Evolutionary conservation across 1,140 invertebrate genomes (phyloP).

Genomic region (Pectinophora gossypiella): DNA sequence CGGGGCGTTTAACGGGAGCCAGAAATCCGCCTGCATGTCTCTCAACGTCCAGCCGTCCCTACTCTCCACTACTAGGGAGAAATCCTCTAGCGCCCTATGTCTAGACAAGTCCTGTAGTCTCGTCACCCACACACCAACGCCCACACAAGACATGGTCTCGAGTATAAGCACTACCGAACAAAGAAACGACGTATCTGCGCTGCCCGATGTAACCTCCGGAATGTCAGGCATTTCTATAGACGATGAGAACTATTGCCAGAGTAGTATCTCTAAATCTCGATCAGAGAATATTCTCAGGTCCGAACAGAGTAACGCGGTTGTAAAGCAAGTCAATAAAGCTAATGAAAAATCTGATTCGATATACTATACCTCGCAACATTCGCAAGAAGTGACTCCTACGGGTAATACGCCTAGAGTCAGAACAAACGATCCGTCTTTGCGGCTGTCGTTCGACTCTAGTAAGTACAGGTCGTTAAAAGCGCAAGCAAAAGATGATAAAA

Average conservation of each 20-base stretch:
- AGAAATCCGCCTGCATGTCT: constrained; percentile 65
- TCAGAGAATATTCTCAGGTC: constrained; percentile 69
- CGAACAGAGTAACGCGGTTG: constrained; percentile 57
- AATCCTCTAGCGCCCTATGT: constrained; percentile 65
- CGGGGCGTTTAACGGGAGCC: constrained; percentile 64
- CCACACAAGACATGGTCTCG: constrained; percentile 74
- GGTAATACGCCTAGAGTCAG: constrained; percentile 47
- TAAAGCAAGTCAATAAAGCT: constrained; percentile 43
- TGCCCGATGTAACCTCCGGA: constrained; percentile 66
- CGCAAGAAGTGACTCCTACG: constrained; percentile 58
- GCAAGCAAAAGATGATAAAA: constrained; percentile 53
- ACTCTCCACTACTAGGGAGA: constrained; percentile 59
- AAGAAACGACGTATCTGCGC: constrained; percentile 58
- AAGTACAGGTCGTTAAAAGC: constrained; percentile 55
- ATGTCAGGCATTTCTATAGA: constrained; percentile 73
- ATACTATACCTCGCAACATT: constrained; percentile 70
- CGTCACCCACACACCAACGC: constrained; percentile 69
- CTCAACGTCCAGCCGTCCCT: constrained; percentile 66
- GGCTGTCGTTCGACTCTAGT: constrained; percentile 60
- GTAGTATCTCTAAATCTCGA: constrained; percentile 68
- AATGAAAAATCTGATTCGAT: constrained; percentile 67
- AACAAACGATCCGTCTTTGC: constrained; percentile 54
- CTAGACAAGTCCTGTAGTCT: constrained; percentile 67
- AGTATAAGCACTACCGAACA: constrained; percentile 72
- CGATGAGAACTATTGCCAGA: constrained; percentile 63